Base-by-base conservation (phyloP, 2,113 vertebrate species). In the Pan paniscus region DNA sequence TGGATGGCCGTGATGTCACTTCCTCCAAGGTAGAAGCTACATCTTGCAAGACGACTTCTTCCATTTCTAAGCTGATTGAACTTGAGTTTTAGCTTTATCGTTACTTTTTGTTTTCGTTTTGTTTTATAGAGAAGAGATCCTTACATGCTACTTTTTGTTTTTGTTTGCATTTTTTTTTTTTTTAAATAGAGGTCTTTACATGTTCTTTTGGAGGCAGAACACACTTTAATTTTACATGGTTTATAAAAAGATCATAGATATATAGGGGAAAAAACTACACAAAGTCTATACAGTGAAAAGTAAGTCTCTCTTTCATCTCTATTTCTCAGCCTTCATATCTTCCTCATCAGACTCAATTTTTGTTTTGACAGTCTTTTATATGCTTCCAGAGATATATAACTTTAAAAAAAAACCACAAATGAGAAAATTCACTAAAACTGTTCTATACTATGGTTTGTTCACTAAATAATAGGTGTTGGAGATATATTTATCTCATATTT, bases 371-470 rank as follows among this genome's bases (percentile, higher is more conserved):
- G 85, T 78, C 8, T 83, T 94, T 52, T 61, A 59, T 50, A 80
- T 68, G 6, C 6, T 70, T 93, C 32, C 12, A 79, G 52, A 90
- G 38, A 57, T 12, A 50, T 8, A 20, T 43, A 50, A 64, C 73
- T 72, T 14, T 87, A 6, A 43, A 43, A 43, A 75, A 57, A 38
- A 12, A 70, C 43, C 2, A 88, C 7, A 73, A 32, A n/a, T 80
- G 35, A 32, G 13, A 78, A 38, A 93, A 79, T 48, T 11, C 20
- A 48, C 76, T 81, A 64, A 67, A 72, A 43, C 27, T 79, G 6
- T 73, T 90, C 13, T 75, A 8, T 17, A 85, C 7, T 94, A 93
- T 48, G 57, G 10, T 89, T 95, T 80, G 35, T 86, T 93, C 61
- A 88, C 14, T 80, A 90, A 70, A 61, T 55, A 68, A 55, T 59